phyloP scores from a whole-genome alignment of 2,888 invertebrate genomes.

The Chironomus tentans region DNA sequence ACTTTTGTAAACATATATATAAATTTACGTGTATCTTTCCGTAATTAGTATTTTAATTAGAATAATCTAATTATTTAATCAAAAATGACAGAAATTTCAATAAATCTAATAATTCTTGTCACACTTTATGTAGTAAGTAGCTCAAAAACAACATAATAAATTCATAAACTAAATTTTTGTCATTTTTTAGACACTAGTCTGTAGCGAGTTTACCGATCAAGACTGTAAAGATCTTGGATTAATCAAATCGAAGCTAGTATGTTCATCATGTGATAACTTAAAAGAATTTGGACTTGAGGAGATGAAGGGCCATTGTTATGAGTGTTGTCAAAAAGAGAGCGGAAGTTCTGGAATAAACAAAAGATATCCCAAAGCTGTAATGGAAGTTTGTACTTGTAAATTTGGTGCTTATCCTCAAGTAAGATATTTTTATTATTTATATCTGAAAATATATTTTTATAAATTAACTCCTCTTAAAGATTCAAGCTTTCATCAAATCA shows the following conservation, averaged over 20 bases:
- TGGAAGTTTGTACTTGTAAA: conserved; percentile 97
- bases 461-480: conserved; percentile 35
- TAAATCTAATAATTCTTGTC: background rate
- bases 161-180: background rate
- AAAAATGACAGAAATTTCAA: no score
- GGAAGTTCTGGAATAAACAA: conserved; percentile 51
- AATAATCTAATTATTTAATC: no score
- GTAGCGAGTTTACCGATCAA: conserved; percentile 56
- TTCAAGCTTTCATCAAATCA: conserved; percentile 95
- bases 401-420: conserved; percentile 92
- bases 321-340: conserved; percentile 73
- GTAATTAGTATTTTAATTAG: no score
- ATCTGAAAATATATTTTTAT: background rate
- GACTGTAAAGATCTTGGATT: conserved; percentile 82
- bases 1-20: no score
- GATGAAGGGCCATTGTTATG: conserved; percentile 55
- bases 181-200: background rate
- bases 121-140: background rate
- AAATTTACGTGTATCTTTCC: no score
- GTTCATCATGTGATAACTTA: conserved; percentile 81
- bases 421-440: background rate
- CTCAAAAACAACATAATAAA: background rate
- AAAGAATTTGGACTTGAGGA: conserved; percentile 42
- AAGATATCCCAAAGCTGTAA: conserved; percentile 80
- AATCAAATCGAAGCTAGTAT: conserved; percentile 73